Evolutionary conservation across 35 echinoderm and acorn worm species (phyloP).

Genomic region (Apostichopus parvimensis): DNA sequence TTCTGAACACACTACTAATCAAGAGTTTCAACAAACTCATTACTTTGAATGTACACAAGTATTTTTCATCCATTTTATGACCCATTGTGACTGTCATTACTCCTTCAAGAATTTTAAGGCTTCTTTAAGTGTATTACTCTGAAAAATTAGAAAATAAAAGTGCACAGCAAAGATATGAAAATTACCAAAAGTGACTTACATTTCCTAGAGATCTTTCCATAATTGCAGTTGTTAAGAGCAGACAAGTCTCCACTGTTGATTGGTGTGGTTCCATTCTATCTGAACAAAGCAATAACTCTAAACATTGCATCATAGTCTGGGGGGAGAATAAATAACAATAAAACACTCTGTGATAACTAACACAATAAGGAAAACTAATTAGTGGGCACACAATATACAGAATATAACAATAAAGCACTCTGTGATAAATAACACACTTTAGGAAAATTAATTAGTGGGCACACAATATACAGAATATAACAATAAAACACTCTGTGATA

Average conservation of each 20-base stretch:
- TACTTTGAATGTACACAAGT: neutral
- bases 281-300: neutral
- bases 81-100: neutral
- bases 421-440: too few species aligned
- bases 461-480: too few species aligned
- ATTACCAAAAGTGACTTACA: slow-evolving; percentile 45
- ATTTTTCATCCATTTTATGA: neutral
- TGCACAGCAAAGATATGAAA: too few species aligned
- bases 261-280: too few species aligned
- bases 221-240: slow-evolving; percentile 63
- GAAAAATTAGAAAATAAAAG: too few species aligned
- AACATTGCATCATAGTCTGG: neutral
- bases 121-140: too few species aligned
- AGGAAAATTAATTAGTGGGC: too few species aligned
- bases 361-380: too few species aligned
- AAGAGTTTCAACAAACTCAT: neutral
- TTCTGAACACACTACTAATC: neutral
- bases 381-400: too few species aligned
- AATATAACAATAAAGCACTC: too few species aligned
- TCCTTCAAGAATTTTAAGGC: neutral
- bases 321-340: neutral
- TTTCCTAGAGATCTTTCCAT: slow-evolving; percentile 79
- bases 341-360: too few species aligned
- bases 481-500: too few species aligned
- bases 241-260: neutral